Evolutionary conservation across 2,113 vertebrate species (phyloP).

Genomic region (Cairina moschata): DNA sequence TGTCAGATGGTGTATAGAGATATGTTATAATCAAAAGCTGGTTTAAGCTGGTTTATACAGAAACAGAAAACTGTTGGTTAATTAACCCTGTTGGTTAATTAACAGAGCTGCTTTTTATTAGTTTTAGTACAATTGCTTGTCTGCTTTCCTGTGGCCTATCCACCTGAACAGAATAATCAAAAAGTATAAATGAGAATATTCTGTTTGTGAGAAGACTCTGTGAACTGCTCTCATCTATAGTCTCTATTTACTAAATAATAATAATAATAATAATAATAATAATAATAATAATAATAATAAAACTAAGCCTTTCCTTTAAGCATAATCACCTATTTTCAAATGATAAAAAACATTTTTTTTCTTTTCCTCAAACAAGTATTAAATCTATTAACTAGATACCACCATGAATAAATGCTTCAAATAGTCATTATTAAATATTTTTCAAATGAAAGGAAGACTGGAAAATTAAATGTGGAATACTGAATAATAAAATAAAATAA

Average conservation of each 20-base stretch:
- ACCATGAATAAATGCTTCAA: background rate
- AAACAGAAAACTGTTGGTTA: background rate
- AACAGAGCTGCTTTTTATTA: background rate
- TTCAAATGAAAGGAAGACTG: background rate
- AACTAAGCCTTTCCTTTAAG: background rate
- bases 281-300: background rate
- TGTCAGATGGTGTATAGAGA: background rate
- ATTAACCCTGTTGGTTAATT: background rate
- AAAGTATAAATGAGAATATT: constrained; percentile 11
- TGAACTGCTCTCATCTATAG: background rate
- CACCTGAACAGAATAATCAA: background rate
- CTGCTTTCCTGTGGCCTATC: background rate
- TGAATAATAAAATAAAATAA: background rate
- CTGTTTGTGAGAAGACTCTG: constrained; percentile 44
- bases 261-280: too few relatives aligned
- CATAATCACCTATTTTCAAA: background rate
- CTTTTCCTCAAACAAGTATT: background rate
- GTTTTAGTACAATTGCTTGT: constrained; percentile 5
- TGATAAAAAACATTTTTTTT: background rate
- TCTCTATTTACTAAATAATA: background rate
- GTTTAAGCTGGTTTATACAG: background rate
- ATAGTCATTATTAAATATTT: background rate
- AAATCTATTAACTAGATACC: background rate
- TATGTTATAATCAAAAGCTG: background rate
- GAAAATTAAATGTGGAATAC: background rate